Evolutionary conservation across 1,140 invertebrate species (phyloP).

Genomic region (Aphelenchoides fujianensis): DNA sequence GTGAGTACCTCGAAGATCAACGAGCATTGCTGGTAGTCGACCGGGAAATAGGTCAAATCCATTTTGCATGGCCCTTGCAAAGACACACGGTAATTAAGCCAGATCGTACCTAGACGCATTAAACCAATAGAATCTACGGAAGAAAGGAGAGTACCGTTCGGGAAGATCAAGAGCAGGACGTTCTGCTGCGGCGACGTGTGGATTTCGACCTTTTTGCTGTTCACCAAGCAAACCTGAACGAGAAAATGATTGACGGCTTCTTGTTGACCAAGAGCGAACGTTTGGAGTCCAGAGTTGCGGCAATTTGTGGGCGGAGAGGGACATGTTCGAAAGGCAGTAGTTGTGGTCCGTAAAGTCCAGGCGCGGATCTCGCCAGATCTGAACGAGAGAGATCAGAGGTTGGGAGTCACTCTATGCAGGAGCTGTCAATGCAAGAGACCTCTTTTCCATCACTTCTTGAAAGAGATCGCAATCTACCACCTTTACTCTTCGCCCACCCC

Average conservation of each 20-base stretch:
- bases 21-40: conserved; percentile 59
- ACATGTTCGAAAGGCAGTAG: conserved; percentile 57
- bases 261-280: conserved; percentile 44
- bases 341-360: conserved; percentile 55
- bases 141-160: too few relatives aligned
- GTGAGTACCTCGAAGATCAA: conserved; percentile 55
- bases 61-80: conserved; percentile 55
- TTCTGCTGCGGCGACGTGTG: conserved; percentile 57
- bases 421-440: too few relatives aligned
- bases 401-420: too few relatives aligned
- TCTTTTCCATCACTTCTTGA: too few relatives aligned
- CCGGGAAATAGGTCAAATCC: conserved; percentile 44
- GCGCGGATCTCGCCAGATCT: conserved; percentile 57
- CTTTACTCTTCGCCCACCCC: too few relatives aligned
- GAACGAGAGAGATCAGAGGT: conserved; percentile 17
- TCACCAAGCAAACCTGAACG: conserved; percentile 49
- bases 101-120: conserved; percentile 38
- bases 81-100: conserved; percentile 54
- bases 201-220: conserved; percentile 61
- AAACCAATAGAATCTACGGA: conserved; percentile 10
- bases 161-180: conserved; percentile 55
- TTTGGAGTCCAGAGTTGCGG: conserved; percentile 58
- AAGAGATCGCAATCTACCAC: too few relatives aligned
- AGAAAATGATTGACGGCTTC: conserved; percentile 6
- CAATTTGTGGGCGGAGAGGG: conserved; percentile 54